Conservation (phyloP, 1,140 invertebrate species). For the Harpegnathos saltator region DNA sequence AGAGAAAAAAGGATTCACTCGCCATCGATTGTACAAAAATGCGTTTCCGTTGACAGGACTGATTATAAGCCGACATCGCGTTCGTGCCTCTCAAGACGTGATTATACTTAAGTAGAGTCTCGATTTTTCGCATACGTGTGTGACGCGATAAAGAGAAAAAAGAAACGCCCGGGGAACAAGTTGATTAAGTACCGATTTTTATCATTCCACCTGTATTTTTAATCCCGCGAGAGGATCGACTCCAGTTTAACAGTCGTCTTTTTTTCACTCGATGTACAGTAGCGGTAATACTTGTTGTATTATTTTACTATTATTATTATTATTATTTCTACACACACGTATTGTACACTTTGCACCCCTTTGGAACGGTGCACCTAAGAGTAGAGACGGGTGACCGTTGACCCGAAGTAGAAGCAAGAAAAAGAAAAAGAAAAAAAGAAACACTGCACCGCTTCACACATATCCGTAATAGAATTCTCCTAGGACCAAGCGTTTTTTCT, state of each 20-base stretch:
- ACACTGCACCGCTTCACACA: constrained; percentile 31
- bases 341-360: background rate
- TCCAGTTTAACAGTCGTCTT: background rate
- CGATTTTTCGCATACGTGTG: constrained; percentile 28
- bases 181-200: background rate
- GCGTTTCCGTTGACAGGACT: background rate
- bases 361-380: constrained; percentile 9
- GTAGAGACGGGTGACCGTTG: background rate
- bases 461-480: constrained; percentile 52
- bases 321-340: too few relatives aligned
- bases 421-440: background rate
- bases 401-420: background rate
- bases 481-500: constrained; percentile 69
- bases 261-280: constrained; percentile 12
- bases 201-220: background rate
- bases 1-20: background rate
- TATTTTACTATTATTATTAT: background rate
- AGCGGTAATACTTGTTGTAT: background rate
- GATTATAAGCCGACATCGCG: constrained; percentile 6
- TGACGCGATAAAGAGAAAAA: background rate
- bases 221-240: background rate
- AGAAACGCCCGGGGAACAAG: background rate
- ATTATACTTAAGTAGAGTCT: constrained; percentile 50
- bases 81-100: constrained; percentile 28
- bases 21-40: constrained; percentile 13